Conservation (phyloP, 1,140 invertebrate genomes). For the Drosophila fuyamai region DNA sequence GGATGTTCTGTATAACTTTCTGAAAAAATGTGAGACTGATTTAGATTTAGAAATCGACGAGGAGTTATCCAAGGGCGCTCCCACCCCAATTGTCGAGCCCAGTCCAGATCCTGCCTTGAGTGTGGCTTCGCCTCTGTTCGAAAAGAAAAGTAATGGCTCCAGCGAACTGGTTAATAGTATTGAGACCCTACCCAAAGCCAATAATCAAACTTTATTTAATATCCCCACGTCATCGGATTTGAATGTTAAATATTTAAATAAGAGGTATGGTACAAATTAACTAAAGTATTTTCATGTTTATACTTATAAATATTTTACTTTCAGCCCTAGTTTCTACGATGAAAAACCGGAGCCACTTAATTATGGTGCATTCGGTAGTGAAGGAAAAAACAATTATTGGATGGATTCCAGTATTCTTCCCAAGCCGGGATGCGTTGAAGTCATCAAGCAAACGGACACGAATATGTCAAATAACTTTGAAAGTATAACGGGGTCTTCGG, state of each 20-base stretch:
- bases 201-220: constrained; percentile 21
- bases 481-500: constrained; percentile 73
- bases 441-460: constrained; percentile 60
- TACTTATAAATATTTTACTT: background rate
- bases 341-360: constrained; percentile 63
- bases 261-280: constrained; percentile 21
- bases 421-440: constrained; percentile 71
- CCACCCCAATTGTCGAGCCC: constrained; percentile 40
- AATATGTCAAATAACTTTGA: constrained; percentile 63
- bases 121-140: constrained; percentile 20
- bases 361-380: constrained; percentile 41
- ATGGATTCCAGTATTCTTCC: constrained; percentile 66
- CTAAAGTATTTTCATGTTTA: too few species aligned
- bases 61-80: constrained; percentile 63
- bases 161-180: constrained; percentile 13
- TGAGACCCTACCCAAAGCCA: constrained; percentile 21
- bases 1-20: constrained; percentile 96
- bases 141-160: constrained; percentile 15
- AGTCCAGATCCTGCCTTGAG: constrained; percentile 23
- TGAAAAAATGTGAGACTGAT: constrained; percentile 94
- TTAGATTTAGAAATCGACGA: constrained; percentile 94
- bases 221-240: constrained; percentile 35
- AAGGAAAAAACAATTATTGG: constrained; percentile 69
- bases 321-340: constrained; percentile 35
- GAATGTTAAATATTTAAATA: constrained; percentile 44